These are phyloP conservation scores for Malacoctenus gilli DNA, from an alignment of 2,797 vertebrate species.

Conservation along the genomic window DNA sequence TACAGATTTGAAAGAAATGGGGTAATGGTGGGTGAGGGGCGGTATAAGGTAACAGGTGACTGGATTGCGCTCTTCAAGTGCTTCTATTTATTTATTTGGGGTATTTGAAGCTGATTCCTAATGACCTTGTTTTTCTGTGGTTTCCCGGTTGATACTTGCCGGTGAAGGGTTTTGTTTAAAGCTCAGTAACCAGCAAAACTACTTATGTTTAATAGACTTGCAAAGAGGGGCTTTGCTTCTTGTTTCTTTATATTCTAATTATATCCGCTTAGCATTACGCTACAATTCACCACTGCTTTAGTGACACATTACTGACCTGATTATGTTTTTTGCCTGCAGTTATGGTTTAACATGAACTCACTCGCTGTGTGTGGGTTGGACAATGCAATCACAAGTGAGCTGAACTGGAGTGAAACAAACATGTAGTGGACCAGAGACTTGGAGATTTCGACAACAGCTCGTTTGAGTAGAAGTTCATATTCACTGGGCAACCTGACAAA, in stretches of 20 bases:
- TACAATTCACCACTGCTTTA: conserved; percentile 57
- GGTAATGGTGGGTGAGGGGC: too few relatives aligned
- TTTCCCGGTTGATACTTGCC: too few relatives aligned
- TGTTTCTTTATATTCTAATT: conserved; percentile 37
- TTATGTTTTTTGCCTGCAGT: conserved; percentile 62
- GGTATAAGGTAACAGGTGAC: too few relatives aligned
- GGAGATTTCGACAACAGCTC: conserved; percentile 4
- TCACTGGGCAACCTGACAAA: conserved; percentile 4
- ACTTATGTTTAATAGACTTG: conserved; percentile 13
- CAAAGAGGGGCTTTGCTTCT: conserved; percentile 35
- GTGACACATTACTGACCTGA: conserved; percentile 58
- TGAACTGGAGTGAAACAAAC: conserved; percentile 67
- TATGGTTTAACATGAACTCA: conserved; percentile 48
- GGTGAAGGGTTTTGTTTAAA: too few relatives aligned
- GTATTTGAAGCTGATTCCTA: too few relatives aligned
- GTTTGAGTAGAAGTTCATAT: conserved; percentile 15
- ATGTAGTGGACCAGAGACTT: conserved; percentile 11
- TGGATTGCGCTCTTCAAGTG: too few relatives aligned
- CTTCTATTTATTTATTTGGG: too few relatives aligned
- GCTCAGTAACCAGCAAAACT: conserved; percentile 12
- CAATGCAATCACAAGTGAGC: conserved; percentile 56
- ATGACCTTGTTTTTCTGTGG: too few relatives aligned
- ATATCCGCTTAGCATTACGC: conserved; percentile 50
- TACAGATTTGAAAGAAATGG: too few relatives aligned
- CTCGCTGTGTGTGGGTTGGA: conserved; percentile 44